Percentiles rank a stretch among this genome's conserved stretches.
phyloP scores from a whole-genome alignment of 2,797 vertebrate genomes.

The Malacoraja senta region DNA sequence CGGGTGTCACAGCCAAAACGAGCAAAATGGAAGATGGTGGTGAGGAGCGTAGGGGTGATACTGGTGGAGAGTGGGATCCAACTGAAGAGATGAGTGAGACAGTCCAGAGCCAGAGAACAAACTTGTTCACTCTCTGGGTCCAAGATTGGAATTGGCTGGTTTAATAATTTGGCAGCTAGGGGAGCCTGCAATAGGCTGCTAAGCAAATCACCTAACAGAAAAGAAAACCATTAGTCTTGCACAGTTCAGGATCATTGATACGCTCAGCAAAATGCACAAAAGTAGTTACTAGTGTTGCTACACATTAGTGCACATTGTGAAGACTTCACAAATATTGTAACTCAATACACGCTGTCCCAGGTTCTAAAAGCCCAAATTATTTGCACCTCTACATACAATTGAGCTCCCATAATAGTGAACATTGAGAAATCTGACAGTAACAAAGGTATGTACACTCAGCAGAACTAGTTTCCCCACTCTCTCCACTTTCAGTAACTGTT shows the following conservation, averaged over 20 bases:
- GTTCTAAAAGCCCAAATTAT: no score
- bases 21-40: conserved; percentile 94
- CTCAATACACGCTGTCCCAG: background rate
- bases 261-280: background rate
- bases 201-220: conserved; percentile 68
- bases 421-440: no score
- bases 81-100: conserved; percentile 95
- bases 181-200: conserved; percentile 82
- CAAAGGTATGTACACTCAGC: no score
- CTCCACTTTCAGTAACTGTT: no score
- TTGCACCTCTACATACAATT: no score
- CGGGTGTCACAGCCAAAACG: conserved; percentile 87
- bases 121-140: conserved; percentile 82
- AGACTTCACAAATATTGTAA: background rate
- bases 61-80: conserved; percentile 95
- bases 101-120: conserved; percentile 86
- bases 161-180: conserved; percentile 76
- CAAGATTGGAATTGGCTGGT: conserved; percentile 79
- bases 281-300: background rate
- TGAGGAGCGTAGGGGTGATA: conserved; percentile 90
- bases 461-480: no score
- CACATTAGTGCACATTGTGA: background rate
- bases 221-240: conserved; percentile 18
- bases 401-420: no score
- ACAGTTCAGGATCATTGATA: background rate